Percentiles rank a stretch among this genome's conserved stretches.
These are phyloP conservation scores for Microctenopoma lineatum DNA, from an alignment of 2,797 vertebrate species.

Conservation along the genomic window DNA sequence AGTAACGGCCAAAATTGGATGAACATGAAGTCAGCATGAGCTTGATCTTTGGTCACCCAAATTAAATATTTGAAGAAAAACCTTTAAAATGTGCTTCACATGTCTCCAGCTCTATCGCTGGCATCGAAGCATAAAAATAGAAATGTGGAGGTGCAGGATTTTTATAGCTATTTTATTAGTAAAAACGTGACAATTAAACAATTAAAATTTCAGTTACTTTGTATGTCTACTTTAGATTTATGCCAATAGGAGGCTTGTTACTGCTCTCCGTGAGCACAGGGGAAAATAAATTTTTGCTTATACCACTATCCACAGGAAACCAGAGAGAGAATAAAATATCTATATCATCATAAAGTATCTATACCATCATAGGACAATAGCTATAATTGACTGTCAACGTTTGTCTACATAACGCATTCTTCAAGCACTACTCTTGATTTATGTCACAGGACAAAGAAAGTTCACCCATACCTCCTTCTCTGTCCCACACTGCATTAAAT, in stretches of 20 bases:
- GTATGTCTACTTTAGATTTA: neutral
- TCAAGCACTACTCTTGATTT: constrained; percentile 56
- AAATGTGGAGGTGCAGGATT: neutral
- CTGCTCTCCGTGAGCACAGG: neutral
- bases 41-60: no score
- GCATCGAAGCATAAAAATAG: neutral
- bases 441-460: constrained; percentile 53
- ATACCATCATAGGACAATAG: neutral
- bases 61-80: no score
- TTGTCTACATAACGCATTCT: constrained; percentile 38
- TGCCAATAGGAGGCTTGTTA: neutral
- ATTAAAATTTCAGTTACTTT: neutral
- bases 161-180: neutral
- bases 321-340: constrained; percentile 14
- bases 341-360: constrained; percentile 28
- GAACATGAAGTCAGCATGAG: no score
- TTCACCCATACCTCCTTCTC: constrained; percentile 49
- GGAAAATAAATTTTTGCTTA: neutral
- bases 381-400: constrained; percentile 16
- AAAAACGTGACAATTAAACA: neutral
- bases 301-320: constrained; percentile 21
- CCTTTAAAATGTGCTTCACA: no score
- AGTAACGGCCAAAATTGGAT: no score
- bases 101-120: no score
- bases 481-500: constrained; percentile 74